Conservation (phyloP, 1,140 invertebrate genomes). For the Arion vulgaris region DNA sequence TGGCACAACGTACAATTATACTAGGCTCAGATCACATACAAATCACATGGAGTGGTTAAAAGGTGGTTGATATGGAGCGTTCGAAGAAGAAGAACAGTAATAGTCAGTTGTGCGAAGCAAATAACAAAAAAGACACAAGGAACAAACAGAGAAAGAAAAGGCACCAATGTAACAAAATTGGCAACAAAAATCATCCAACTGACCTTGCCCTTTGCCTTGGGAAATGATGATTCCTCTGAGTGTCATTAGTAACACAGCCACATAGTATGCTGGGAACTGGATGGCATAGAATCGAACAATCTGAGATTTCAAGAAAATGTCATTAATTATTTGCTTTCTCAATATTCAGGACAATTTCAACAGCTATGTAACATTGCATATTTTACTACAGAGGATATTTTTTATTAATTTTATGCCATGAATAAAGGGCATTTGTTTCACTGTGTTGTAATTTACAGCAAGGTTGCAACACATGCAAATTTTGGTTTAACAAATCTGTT, state of each 20-base stretch:
- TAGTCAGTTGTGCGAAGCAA: too few relatives aligned
- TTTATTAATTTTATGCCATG: background rate
- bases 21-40: too few relatives aligned
- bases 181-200: background rate
- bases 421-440: background rate
- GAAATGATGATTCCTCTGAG: background rate
- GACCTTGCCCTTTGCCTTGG: slow-evolving; percentile 28
- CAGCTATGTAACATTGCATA: background rate
- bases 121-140: too few relatives aligned
- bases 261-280: slow-evolving; percentile 19
- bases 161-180: too few relatives aligned
- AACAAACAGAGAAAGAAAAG: too few relatives aligned
- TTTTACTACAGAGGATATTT: background rate
- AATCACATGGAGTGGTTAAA: too few relatives aligned
- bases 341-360: background rate
- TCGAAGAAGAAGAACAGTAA: too few relatives aligned
- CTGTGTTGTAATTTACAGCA: too few relatives aligned
- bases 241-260: slow-evolving; percentile 20
- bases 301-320: background rate
- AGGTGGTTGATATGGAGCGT: too few relatives aligned
- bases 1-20: too few relatives aligned
- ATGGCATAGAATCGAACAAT: slow-evolving; percentile 19
- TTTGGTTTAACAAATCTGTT: too few relatives aligned
- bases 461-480: too few relatives aligned
- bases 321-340: background rate